Conservation (phyloP, 1,140 invertebrate genomes). For the Tetramorium simillimum region DNA sequence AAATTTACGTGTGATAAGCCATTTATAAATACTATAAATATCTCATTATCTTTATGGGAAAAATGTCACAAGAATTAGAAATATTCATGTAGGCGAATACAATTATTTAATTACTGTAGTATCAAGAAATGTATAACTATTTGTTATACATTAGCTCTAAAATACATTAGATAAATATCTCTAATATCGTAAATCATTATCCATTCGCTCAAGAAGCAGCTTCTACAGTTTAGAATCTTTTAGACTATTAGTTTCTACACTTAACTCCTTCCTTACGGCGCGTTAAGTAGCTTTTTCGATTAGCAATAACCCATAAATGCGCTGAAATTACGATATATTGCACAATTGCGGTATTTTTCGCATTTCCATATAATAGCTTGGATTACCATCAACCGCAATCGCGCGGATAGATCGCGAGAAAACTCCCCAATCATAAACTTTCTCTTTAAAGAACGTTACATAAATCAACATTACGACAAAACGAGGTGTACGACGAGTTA, state of each 20-base stretch:
- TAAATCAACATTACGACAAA: background rate
- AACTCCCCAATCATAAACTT: background rate
- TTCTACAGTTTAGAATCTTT: conserved; percentile 2
- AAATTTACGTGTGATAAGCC: background rate
- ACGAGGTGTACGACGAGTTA: background rate
- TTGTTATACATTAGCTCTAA: background rate
- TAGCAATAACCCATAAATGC: background rate
- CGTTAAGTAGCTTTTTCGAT: conserved; percentile 27
- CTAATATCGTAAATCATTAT: conserved; percentile 22
- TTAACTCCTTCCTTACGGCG: background rate
- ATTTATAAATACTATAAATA: background rate
- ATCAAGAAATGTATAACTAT: background rate
- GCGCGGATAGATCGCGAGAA: background rate
- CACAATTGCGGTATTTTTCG: background rate
- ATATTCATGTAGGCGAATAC: background rate
- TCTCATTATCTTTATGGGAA: background rate
- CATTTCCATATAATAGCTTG: background rate
- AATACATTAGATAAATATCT: conserved; percentile 15
- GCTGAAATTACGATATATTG: background rate
- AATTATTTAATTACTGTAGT: background rate
- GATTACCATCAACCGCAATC: background rate
- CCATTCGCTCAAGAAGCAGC: background rate
- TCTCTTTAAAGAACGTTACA: background rate
- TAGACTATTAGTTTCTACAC: conserved; percentile 5
- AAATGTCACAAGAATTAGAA: background rate